phyloP scores from a whole-genome alignment of 1,140 invertebrate species.

The Aradophagus sp. region DNA sequence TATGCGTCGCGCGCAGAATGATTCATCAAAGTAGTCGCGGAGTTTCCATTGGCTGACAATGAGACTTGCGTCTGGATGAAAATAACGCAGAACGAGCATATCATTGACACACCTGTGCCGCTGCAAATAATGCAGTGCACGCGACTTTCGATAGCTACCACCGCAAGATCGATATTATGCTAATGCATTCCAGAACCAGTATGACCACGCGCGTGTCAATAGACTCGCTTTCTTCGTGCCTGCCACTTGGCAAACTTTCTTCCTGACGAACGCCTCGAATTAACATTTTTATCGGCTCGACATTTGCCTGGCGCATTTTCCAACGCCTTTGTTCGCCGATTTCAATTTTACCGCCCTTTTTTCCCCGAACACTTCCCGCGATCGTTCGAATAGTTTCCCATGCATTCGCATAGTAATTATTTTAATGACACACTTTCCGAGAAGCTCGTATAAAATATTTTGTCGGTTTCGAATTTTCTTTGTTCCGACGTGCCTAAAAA shows the following conservation, averaged over 20 bases:
- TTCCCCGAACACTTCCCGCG: too few relatives aligned
- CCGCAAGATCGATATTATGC: constrained; percentile 52
- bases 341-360: too few relatives aligned
- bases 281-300: constrained; percentile 17
- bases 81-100: constrained; percentile 48
- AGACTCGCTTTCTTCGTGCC: constrained; percentile 30
- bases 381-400: too few relatives aligned
- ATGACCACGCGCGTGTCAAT: constrained; percentile 33
- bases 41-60: constrained; percentile 49
- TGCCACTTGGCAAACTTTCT: constrained; percentile 35
- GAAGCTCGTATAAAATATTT: too few relatives aligned
- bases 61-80: constrained; percentile 40
- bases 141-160: constrained; percentile 43
- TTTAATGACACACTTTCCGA: too few relatives aligned
- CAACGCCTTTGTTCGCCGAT: too few relatives aligned
- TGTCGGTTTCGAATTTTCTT: too few relatives aligned
- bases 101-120: constrained; percentile 56
- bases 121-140: constrained; percentile 38
- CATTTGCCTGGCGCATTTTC: neutral
- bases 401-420: too few relatives aligned
- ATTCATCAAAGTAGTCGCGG: constrained; percentile 48
- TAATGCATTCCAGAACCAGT: constrained; percentile 45
- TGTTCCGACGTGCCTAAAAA: too few relatives aligned
- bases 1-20: constrained; percentile 17
- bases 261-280: constrained; percentile 35